Base-by-base conservation (phyloP, 2,797 vertebrate species). In the Argentina silus region DNA sequence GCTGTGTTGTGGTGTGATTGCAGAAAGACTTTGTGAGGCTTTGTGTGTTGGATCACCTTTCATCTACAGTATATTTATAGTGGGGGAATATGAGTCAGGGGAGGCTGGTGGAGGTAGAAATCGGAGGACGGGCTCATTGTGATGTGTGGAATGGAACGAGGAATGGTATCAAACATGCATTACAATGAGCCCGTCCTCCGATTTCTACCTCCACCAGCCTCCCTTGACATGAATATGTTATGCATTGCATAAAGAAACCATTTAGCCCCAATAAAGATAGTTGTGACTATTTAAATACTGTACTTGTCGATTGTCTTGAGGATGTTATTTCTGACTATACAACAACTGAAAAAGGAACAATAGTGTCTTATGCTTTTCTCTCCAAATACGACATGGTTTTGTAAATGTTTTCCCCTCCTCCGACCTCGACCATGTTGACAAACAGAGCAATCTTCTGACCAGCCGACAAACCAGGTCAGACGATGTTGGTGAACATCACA, bases 371-470 rank as follows among this genome's bases (percentile, higher is more conserved):
- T 57, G 81, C 80, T 75, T 50, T 76, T n/a, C 48, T 43, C 44
- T n/a, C 27, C 75, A 79, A 51, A 19, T 3, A n/a, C 17, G 67
- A 8, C 0, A 9, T 0, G 0, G 14, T 66, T 21, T 57, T 7
- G 83, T 88, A 17, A 85, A 88, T 88, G 63, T 89, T 89, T 88
- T 3, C 81, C 70, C 0, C 51, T 6, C 10, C 3, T 11, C 36
- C 7, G 63, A 57, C 67, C 59, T 36, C 27, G 19, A 43, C 36
- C 7, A 15, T 11, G 36, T 43, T 6, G 44, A 12, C 63, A 44
- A 62, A 36, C 56, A 42, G 59, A 72, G 77, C 7, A 59, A 76
- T 45, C 48, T 57, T 61, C 42, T 19, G 17, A n/a, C 27, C 27
- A 36, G 27, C 4, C 27, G 4, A 63, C 61, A 53, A 69, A 19